Evolutionary conservation across 2,797 vertebrate species (phyloP).

Genomic region (Notolepis coatsorum): DNA sequence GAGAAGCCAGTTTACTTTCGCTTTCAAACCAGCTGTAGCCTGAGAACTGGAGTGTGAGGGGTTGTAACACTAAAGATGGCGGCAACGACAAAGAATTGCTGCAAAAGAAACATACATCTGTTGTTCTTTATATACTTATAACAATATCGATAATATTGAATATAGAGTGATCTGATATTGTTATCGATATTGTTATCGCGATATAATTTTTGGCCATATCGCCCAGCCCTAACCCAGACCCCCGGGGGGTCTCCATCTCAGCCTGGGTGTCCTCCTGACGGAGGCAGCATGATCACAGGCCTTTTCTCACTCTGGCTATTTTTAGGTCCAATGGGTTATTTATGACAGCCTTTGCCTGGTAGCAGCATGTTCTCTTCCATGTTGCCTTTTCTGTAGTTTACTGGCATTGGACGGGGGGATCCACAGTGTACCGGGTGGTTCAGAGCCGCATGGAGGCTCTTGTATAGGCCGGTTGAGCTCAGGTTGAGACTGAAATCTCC

Average conservation of each 20-base stretch:
- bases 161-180: no score
- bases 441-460: not conserved
- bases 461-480: not conserved
- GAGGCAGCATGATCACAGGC: slow-evolving; percentile 40
- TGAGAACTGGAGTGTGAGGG: no score
- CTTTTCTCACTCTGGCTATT: slow-evolving; percentile 50
- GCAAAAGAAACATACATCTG: no score
- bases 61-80: no score
- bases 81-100: no score
- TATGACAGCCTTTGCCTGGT: slow-evolving; percentile 57
- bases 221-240: slow-evolving; percentile 5
- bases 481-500: not conserved
- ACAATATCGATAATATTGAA: no score
- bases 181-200: no score
- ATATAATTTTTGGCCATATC: no score
- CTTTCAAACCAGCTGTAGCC: no score
- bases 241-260: slow-evolving; percentile 5
- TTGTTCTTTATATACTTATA: no score
- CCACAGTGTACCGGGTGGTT: not conserved
- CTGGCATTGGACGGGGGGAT: not conserved
- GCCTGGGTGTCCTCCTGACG: slow-evolving; percentile 51
- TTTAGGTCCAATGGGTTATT: slow-evolving; percentile 65
- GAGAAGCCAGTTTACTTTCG: no score
- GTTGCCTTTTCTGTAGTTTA: slow-evolving; percentile 20
- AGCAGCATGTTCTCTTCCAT: slow-evolving; percentile 41